phyloP scores from a whole-genome alignment of 2,113 vertebrate species.

The Cichladusa arquata region DNA sequence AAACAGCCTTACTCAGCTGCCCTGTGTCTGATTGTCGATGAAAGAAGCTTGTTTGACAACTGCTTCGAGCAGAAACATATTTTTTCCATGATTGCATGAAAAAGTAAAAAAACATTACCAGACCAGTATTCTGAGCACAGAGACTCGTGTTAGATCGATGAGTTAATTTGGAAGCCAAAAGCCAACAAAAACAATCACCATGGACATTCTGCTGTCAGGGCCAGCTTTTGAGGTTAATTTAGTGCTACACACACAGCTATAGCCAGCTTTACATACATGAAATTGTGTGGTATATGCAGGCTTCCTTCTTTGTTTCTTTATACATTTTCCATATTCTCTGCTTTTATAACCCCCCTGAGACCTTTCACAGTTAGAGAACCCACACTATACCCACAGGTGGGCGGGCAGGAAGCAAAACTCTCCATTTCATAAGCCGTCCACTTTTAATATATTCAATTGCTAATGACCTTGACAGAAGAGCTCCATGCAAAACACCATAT shows the following conservation, averaged over 20 bases:
- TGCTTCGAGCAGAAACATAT: conserved; percentile 83
- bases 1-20: conserved; percentile 92
- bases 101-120: conserved; percentile 78
- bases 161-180: conserved; percentile 81
- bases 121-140: conserved; percentile 77
- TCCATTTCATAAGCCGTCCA: conserved; percentile 54
- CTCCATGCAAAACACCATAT: conserved; percentile 53
- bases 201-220: conserved; percentile 79
- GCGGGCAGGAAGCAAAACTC: conserved; percentile 64
- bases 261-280: conserved; percentile 55
- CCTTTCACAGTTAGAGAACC: conserved; percentile 63
- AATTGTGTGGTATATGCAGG: not conserved
- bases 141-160: conserved; percentile 81
- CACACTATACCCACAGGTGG: conserved; percentile 68
- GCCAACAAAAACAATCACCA: conserved; percentile 89
- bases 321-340: conserved; percentile 71
- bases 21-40: conserved; percentile 84
- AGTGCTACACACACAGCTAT: conserved; percentile 34
- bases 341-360: conserved; percentile 63
- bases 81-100: conserved; percentile 87
- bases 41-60: conserved; percentile 89
- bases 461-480: conserved; percentile 67
- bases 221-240: conserved; percentile 82
- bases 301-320: conserved; percentile 65
- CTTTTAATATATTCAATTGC: conserved; percentile 60